phyloP scores from a whole-genome alignment of 2,888 invertebrate genomes.

The Neoaliturus tenellus region DNA sequence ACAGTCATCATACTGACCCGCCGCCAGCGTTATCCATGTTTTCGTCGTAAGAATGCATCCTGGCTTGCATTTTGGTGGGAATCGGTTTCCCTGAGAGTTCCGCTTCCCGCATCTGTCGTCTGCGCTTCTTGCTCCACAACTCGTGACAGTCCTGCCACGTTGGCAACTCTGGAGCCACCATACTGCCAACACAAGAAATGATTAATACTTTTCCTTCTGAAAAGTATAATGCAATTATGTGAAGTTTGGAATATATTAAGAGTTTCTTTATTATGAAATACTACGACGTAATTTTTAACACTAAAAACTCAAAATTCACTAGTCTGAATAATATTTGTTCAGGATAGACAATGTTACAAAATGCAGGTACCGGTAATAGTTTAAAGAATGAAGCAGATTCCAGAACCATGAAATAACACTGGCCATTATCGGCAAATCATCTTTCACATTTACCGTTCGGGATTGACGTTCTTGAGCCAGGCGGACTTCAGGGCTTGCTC shows the following conservation, averaged over 20 bases:
- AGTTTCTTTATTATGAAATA: too few relatives aligned
- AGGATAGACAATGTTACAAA: too few relatives aligned
- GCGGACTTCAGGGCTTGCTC: conserved; percentile 94
- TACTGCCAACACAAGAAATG: conserved; percentile 74
- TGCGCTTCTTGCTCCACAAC: conserved; percentile 98
- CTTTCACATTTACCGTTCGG: conserved; percentile 88
- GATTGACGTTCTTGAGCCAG: conserved; percentile 95
- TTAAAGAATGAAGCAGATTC: too few relatives aligned
- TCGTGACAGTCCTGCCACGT: conserved; percentile 99
- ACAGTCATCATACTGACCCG: conserved; percentile 42
- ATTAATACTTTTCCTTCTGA: too few relatives aligned
- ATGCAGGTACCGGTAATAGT: too few relatives aligned
- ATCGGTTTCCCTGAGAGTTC: conserved; percentile 74
- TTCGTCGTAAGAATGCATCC: conserved; percentile 50
- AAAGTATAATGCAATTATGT: too few relatives aligned
- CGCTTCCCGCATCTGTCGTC: conserved; percentile 88
- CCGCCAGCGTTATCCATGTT: conserved; percentile 55
- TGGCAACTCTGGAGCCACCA: conserved; percentile 90
- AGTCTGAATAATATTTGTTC: too few relatives aligned
- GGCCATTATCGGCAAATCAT: too few relatives aligned
- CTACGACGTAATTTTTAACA: too few relatives aligned
- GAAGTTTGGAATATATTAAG: too few relatives aligned
- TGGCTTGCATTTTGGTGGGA: conserved; percentile 62
- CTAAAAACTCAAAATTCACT: too few relatives aligned
- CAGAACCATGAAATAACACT: too few relatives aligned